These are phyloP conservation scores for Corvus moneduloides DNA, from an alignment of 2,113 vertebrate genomes.

Conservation along the genomic window DNA sequence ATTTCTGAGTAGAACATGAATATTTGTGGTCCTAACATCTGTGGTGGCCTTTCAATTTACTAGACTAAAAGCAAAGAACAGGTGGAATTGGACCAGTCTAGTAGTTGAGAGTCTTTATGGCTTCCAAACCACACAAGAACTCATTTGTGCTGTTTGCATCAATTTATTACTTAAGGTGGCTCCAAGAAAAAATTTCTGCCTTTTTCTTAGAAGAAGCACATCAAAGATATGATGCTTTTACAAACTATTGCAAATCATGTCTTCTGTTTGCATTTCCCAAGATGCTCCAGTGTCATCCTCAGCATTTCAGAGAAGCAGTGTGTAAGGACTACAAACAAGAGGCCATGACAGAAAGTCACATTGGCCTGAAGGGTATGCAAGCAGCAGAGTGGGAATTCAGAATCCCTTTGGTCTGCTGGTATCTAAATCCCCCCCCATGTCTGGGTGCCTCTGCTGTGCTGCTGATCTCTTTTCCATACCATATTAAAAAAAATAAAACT, in stretches of 20 bases:
- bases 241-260: not conserved
- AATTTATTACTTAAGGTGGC: not conserved
- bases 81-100: conserved; percentile 19
- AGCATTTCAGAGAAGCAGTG: not conserved
- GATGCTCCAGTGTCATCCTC: not conserved
- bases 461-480: conserved; percentile 3
- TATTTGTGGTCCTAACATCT: conserved; percentile 40
- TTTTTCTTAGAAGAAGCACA: not conserved
- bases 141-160: conserved; percentile 13
- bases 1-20: not conserved
- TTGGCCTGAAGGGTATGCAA: not conserved
- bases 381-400: conserved; percentile 8
- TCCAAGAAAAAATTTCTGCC: not conserved
- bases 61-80: conserved; percentile 6
- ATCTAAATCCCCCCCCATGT: not conserved
- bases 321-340: not conserved
- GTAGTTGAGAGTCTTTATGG: not conserved
- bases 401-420: not conserved
- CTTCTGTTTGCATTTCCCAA: not conserved
- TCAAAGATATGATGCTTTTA: not conserved
- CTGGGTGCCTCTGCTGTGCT: not conserved
- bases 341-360: not conserved
- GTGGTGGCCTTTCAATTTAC: conserved; percentile 40
- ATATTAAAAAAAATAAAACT: not conserved
- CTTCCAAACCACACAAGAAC: conserved; percentile 50